These are phyloP conservation scores for Cynocephalus volans DNA, from an alignment of 2,113 vertebrate species.

Conservation along the genomic window DNA sequence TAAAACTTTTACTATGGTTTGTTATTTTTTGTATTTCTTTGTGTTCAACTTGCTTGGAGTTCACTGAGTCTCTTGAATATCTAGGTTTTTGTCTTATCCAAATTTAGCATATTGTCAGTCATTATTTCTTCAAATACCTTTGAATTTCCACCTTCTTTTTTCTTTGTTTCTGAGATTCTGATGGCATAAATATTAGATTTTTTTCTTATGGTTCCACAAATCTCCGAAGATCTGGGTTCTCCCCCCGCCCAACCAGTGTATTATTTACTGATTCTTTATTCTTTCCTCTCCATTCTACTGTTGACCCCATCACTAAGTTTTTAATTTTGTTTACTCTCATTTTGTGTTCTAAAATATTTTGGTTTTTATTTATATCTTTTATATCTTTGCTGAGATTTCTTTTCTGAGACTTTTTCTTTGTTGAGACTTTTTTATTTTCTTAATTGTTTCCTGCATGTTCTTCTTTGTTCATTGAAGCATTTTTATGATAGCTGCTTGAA, in stretches of 20 bases:
- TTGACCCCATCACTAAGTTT: background rate
- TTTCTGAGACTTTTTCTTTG: background rate
- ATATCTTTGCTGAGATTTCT: too few species aligned
- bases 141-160: background rate
- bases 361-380: background rate
- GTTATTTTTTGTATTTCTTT: background rate
- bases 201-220: background rate
- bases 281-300: background rate
- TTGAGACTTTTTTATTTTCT: background rate
- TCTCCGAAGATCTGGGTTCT: too few species aligned
- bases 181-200: background rate
- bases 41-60: background rate
- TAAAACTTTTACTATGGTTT: background rate
- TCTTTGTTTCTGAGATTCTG: background rate
- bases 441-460: background rate
- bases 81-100: background rate
- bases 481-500: background rate
- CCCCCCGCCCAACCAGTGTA: too few species aligned
- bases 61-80: background rate
- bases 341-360: background rate
- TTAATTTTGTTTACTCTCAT: background rate
- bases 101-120: background rate
- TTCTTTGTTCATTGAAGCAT: background rate
- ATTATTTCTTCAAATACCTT: background rate
- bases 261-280: background rate